Percentiles rank a stretch among this genome's conserved stretches.
Conservation (phyloP, 1,140 invertebrate genomes). For the Melipona quadrifasciata region DNA sequence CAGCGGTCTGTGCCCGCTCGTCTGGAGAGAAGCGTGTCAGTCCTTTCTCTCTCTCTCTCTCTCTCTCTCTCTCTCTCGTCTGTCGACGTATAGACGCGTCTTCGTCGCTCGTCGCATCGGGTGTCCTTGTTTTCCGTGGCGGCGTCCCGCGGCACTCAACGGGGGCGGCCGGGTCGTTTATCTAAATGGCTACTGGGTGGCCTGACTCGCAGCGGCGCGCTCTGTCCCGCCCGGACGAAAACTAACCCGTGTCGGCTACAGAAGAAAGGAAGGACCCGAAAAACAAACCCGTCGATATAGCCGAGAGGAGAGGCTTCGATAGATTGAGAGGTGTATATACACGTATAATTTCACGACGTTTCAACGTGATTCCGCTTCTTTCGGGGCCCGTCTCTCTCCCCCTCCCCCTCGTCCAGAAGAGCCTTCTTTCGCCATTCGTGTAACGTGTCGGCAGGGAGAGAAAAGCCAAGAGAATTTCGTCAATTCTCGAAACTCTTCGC, state of each 20-base stretch:
- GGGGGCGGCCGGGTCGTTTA: constrained; percentile 78
- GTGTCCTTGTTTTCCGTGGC: constrained; percentile 25
- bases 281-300: constrained; percentile 55
- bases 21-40: constrained; percentile 10
- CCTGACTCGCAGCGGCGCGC: constrained; percentile 63
- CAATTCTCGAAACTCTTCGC: background rate
- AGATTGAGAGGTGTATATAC: constrained; percentile 30
- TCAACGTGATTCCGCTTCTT: background rate
- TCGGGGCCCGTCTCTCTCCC: background rate
- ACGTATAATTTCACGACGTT: background rate
- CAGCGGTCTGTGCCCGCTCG: background rate
- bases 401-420: too few species aligned
- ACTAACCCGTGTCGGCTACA: constrained; percentile 67
- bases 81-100: constrained; percentile 10
- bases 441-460: background rate
- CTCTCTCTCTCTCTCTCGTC: constrained; percentile 21
- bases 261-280: constrained; percentile 62
- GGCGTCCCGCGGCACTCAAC: constrained; percentile 73
- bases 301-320: background rate
- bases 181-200: constrained; percentile 82
- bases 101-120: background rate
- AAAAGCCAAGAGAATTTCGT: background rate
- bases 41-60: constrained; percentile 1
- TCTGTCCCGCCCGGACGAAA: constrained; percentile 70
- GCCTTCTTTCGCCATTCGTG: background rate